Evolutionary conservation across 2,888 invertebrate species (phyloP), one percentile per base, ranked within the genome.

Genomic region (Blastobasis adustella): DNA sequence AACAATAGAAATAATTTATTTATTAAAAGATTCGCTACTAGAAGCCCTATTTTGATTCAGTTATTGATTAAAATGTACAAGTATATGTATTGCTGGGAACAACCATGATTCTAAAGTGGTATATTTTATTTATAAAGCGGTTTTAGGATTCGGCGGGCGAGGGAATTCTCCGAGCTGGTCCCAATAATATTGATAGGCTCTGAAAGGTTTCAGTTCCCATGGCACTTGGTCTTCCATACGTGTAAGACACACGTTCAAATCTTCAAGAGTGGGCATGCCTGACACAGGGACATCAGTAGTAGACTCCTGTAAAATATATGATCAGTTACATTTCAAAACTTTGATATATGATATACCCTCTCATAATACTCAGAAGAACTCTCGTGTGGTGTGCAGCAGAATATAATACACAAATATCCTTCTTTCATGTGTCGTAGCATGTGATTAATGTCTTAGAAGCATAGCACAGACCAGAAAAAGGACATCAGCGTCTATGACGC

Each of bases 181-280:
- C 60, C 93, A 92, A 73, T 96, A 95, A 79, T 94, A 94, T 55
- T 90, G 87, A 60, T 91, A 91, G 36, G 91, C 90, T 47, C 92
- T 90, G 79, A 79, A 93, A 2, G 93, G 93, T 67, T 90, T 91
- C 60, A 97, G 75, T 72, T 96, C 95, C 94, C 95, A 97, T 0
- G 93, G 92, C n/a, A 92, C 92, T 75, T 94, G 93, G 57, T 93
- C 90, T 78, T 97, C 97, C 89, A 98, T 91, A 3, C 84, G 71
- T 0, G 93, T 94, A 51, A 95, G 89, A 41, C 81, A 85, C 3
- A 98, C 92, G 10, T 97, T 98, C 57, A 98, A 91, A 87, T 98
- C 98, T 77, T 96, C 95, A 50, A 98, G 80, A 0, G 95, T 95
- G 4, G 95, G 96, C 37, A 95, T 69, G 42, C 90, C 90, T 6